Base-by-base conservation (phyloP, 2,113 vertebrate genomes). In the Cygnus atratus region DNA sequence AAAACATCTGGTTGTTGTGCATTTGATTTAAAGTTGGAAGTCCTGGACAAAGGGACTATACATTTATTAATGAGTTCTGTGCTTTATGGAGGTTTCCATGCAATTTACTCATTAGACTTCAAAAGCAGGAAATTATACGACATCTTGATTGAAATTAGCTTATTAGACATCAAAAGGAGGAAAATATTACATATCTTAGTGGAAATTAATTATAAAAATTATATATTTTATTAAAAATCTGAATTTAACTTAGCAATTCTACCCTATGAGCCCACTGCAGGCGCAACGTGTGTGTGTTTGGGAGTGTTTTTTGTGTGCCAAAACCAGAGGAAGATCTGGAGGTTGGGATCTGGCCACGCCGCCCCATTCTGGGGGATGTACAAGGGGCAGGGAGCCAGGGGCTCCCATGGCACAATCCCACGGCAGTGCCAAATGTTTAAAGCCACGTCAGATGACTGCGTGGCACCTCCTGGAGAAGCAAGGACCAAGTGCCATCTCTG, bases 1-100 rank as follows among this genome's bases (percentile, higher is more conserved):
- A 97, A 98, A 98, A 96, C 98, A 98, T 98, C 98, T 98, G 98
- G 97, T 87, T 90, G 93, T 95, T 93, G 95, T 93, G 87, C 52
- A 4, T 97, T 97, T 98, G 97, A 97, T 97, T 98, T 97, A 97
- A 97, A 96, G 96, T 95, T 98, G 97, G 98, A 97, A 96, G 95
- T 89, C 93, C 74, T 66, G 91, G 92, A 78, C 94, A 97, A 97
- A 96, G 92, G 80, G 73, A 88, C 95, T 72, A 95, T 94, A 89
- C 87, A 92, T 97, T 97, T 97, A 95, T 96, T 97, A 96, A 96
- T 93, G 96, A 91, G 86, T 95, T 97, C 85, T 87, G 63, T 57
- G 86, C 57, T 93, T 96, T 94, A 83, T 67, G 61, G 91, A 95
- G 94, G 91, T 95, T 98, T 97, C 95, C 76, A 19, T 91, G 86